phyloP scores from a whole-genome alignment of 2,797 vertebrate species.

The Phrynocephalus vlangalii region DNA sequence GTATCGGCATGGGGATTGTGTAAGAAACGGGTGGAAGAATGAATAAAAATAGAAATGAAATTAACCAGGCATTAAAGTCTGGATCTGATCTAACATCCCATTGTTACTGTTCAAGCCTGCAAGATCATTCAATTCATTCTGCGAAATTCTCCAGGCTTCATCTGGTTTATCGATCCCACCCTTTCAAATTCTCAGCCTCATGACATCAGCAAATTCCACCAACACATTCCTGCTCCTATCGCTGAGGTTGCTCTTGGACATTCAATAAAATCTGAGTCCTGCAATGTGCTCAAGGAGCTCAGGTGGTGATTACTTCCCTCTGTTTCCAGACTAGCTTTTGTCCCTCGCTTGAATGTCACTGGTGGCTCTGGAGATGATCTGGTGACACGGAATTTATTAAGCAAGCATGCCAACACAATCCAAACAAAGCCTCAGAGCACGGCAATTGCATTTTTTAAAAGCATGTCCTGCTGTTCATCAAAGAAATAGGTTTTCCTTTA shows the following conservation, averaged over 20 bases:
- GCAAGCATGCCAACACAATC: neutral
- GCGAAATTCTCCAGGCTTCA: neutral
- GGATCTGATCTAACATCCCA: neutral
- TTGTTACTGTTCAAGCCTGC: neutral
- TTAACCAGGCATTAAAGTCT: too few relatives aligned
- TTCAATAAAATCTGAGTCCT: neutral
- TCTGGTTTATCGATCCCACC: constrained; percentile 6
- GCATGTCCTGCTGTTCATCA: neutral
- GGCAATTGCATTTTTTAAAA: neutral
- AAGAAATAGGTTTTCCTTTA: neutral
- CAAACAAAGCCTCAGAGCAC: constrained; percentile 3
- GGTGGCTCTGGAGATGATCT: neutral
- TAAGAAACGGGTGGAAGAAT: neutral
- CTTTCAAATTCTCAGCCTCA: neutral
- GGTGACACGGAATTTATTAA: constrained; percentile 11
- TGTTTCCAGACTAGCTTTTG: neutral
- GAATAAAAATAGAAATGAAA: neutral
- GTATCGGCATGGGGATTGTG: neutral
- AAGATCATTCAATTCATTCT: neutral
- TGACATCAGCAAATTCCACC: constrained; percentile 23
- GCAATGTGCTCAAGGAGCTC: neutral
- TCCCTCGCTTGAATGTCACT: neutral
- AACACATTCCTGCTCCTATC: constrained; percentile 3
- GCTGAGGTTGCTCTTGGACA: neutral
- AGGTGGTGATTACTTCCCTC: neutral